Conservation (phyloP, 2,888 invertebrate species). For the Dascillus cervinus region DNA sequence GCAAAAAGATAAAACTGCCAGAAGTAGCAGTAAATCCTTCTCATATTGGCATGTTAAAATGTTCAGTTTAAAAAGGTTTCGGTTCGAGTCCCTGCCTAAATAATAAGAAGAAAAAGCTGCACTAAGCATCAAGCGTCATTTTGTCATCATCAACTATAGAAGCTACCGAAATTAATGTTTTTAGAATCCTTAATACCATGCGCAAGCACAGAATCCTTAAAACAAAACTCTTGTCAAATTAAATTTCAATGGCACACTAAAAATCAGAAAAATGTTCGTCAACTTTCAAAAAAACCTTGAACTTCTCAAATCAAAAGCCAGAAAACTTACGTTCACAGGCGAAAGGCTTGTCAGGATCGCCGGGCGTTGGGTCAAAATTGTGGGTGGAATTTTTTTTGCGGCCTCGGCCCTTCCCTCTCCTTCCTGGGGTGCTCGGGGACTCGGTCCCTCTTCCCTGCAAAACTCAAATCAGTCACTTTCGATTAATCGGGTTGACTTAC, state of each 20-base stretch:
- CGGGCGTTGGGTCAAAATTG: slow-evolving; percentile 46
- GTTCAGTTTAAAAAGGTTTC: slow-evolving; percentile 29
- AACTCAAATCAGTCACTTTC: no score
- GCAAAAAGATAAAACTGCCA: no score
- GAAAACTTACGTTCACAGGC: slow-evolving; percentile 81
- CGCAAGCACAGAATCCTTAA: slow-evolving; percentile 32
- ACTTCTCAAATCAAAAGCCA: neutral
- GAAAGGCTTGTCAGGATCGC: slow-evolving; percentile 81
- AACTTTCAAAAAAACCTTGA: neutral
- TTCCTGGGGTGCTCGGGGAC: slow-evolving; percentile 41
- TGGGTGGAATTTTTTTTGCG: slow-evolving; percentile 45
- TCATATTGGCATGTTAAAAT: slow-evolving; percentile 9
- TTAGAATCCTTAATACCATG: slow-evolving; percentile 27
- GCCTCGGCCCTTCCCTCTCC: slow-evolving; percentile 44
- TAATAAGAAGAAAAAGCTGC: slow-evolving; percentile 36
- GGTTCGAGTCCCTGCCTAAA: slow-evolving; percentile 44
- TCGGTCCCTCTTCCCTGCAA: slow-evolving; percentile 38
- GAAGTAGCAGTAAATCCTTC: slow-evolving; percentile 5
- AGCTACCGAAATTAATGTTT: slow-evolving; percentile 19
- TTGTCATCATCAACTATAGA: slow-evolving; percentile 22
- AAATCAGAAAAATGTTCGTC: neutral
- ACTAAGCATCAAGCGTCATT: slow-evolving; percentile 40
- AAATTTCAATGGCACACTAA: neutral
- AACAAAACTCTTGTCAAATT: neutral
- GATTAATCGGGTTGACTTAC: no score